Evolutionary conservation across 2,888 invertebrate genomes (phyloP).

Genomic region (Synergus laeviventris): DNA sequence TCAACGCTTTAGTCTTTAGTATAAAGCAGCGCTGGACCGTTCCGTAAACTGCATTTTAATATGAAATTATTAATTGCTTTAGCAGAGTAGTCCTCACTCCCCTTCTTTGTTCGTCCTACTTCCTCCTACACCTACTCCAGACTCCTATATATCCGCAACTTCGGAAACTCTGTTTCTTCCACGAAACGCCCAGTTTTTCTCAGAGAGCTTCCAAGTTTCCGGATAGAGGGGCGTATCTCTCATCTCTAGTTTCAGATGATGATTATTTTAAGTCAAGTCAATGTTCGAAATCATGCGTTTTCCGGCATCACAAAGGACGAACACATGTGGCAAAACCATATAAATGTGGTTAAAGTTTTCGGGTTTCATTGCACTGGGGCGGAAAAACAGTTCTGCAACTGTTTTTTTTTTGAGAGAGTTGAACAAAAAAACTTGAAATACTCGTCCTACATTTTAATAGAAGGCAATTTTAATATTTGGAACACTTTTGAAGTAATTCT

Average conservation of each 20-base stretch:
- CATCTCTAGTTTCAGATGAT: conserved; percentile 25
- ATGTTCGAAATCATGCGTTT: conserved; percentile 18
- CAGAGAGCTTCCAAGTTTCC: conserved; percentile 2
- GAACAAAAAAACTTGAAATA: not conserved
- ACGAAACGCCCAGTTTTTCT: conserved; percentile 37
- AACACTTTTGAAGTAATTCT: too few relatives aligned
- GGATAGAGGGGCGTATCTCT: conserved; percentile 31
- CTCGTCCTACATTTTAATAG: not conserved
- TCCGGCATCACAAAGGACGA: not conserved
- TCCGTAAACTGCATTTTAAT: conserved; percentile 36
- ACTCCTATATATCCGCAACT: conserved; percentile 31
- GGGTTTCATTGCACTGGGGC: not conserved
- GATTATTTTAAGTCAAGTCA: conserved; percentile 13
- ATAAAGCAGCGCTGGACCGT: conserved; percentile 10
- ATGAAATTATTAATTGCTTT: conserved; percentile 38
- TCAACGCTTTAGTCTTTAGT: not conserved
- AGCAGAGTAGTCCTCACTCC: conserved; percentile 16
- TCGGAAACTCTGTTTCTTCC: conserved; percentile 14
- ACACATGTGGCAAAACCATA: conserved; percentile 16
- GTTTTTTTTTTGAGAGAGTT: not conserved
- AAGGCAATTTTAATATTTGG: too few relatives aligned
- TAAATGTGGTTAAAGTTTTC: conserved; percentile 5
- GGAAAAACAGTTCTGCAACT: not conserved
- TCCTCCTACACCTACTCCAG: conserved; percentile 27
- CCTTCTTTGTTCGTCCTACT: conserved; percentile 29